Conservation (phyloP, 2,113 vertebrate genomes). For the Aspiorhynchus laticeps region DNA sequence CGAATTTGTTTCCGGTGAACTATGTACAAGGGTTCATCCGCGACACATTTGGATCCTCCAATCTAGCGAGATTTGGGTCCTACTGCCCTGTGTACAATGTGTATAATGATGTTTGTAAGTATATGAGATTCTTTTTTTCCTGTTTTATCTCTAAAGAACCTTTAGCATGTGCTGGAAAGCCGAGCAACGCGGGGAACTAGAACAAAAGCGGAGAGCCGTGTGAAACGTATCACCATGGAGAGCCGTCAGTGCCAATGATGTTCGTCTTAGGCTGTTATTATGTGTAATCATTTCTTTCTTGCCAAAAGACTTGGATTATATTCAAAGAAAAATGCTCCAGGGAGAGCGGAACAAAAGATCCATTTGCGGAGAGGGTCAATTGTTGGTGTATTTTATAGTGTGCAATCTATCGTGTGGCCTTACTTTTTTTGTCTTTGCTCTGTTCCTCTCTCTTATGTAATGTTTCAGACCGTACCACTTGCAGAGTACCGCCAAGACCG, state of each 20-base stretch:
- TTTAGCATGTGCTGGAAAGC: constrained; percentile 22
- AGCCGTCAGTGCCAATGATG: constrained; percentile 38
- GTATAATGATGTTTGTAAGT: constrained; percentile 43
- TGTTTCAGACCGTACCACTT: constrained; percentile 38
- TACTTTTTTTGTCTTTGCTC: constrained; percentile 59
- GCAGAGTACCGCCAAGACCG: background rate
- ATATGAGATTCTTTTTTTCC: constrained; percentile 38
- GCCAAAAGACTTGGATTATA: constrained; percentile 54
- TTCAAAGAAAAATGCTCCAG: constrained; percentile 43
- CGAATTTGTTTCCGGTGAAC: background rate
- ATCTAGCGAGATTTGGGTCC: background rate
- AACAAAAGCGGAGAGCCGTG: constrained; percentile 18
- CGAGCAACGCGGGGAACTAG: background rate
- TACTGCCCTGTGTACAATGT: constrained; percentile 34
- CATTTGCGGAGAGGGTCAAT: constrained; percentile 56
- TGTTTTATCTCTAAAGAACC: constrained; percentile 39
- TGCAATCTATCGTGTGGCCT: constrained; percentile 59
- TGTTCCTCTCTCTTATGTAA: constrained; percentile 45
- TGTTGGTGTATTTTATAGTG: constrained; percentile 61
- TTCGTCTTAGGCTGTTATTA: constrained; percentile 48
- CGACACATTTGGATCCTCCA: background rate
- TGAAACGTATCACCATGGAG: constrained; percentile 40
- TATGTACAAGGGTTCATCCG: background rate
- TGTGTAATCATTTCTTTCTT: constrained; percentile 47
- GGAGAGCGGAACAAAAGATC: constrained; percentile 50